phyloP scores from a whole-genome alignment of 2,888 invertebrate genomes.

The Cosmia trapezina region DNA sequence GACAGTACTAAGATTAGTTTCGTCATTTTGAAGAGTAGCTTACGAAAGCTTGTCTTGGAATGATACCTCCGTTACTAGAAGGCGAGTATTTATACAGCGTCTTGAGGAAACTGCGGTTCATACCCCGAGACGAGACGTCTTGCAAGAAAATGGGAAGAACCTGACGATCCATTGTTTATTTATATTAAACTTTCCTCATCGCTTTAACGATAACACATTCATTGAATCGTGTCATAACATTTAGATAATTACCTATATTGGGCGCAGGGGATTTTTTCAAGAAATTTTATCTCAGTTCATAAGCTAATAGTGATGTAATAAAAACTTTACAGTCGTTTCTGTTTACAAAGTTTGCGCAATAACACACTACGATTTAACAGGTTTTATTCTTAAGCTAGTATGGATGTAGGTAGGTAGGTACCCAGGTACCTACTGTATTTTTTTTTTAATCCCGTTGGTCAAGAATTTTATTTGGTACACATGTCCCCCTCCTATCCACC shows the following conservation, averaged over 20 bases:
- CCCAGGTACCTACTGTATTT: too few relatives aligned
- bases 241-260: slow-evolving; percentile 6
- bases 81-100: slow-evolving; percentile 44
- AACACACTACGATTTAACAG: background rate
- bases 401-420: background rate
- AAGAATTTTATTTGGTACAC: too few relatives aligned
- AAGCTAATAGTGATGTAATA: slow-evolving; percentile 6
- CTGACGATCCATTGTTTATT: slow-evolving; percentile 32
- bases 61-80: slow-evolving; percentile 19
- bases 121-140: slow-evolving; percentile 26
- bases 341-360: background rate
- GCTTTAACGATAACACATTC: slow-evolving; percentile 22
- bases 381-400: background rate
- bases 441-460: too few relatives aligned
- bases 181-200: slow-evolving; percentile 19
- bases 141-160: slow-evolving; percentile 46
- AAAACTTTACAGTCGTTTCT: background rate
- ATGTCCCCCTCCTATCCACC: too few relatives aligned
- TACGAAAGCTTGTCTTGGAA: slow-evolving; percentile 14
- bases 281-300: background rate
- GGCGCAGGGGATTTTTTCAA: slow-evolving; percentile 21
- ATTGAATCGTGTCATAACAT: background rate
- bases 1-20: slow-evolving; percentile 43
- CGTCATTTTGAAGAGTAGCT: slow-evolving; percentile 33
- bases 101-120: slow-evolving; percentile 50